Base-by-base conservation (phyloP, 2,797 vertebrate species). In the Rhinella marina region DNA sequence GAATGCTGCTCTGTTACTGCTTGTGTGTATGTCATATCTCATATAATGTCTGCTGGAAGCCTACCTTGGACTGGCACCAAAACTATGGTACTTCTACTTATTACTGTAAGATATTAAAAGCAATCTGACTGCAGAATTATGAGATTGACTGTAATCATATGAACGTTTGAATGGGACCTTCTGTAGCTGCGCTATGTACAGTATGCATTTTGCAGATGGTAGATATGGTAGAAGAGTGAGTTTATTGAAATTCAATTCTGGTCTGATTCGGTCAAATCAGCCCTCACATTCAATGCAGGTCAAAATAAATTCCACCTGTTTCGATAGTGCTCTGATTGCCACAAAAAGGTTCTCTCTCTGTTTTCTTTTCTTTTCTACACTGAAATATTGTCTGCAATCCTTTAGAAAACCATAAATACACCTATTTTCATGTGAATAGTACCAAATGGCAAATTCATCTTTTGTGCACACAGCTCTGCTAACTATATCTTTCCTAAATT, bases 121-220 rank as follows among this genome's bases (percentile, higher is more conserved):
- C 59, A 64, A 79, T 79, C 73, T 68, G 75, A 64, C 75, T 68
- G 50, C 32, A 77, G 59, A 86, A 66, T 86, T 86, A n/a, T 86
- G 19, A 62, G 77, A 54, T 68, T 86, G 57, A 66, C 48, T 54
- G 13, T 84, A 68, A 59, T 84, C 32, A 75, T 75, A 75, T 84
- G 48, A 75, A n/a, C 23, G 25, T 48, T 70, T 84, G 27, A 75
- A 32, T 56, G 75, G 68, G 50, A 77, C 73, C 41, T 77, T 52
- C 73, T 52, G 41, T 48, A 75, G 32, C 70, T 61, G 32, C 25
- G 32, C 21, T 41, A 52, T 41, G 27, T 81, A 16, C 73, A 50
- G 27, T n/a, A 54, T 50, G 12, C 23, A 50, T 25, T 32, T 64
- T 41, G 29, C 21, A 25, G 29, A 61, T 23, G 41, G 29, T 50